Base-by-base conservation (phyloP, 2,113 vertebrate species). In the Vireo altiloquus region DNA sequence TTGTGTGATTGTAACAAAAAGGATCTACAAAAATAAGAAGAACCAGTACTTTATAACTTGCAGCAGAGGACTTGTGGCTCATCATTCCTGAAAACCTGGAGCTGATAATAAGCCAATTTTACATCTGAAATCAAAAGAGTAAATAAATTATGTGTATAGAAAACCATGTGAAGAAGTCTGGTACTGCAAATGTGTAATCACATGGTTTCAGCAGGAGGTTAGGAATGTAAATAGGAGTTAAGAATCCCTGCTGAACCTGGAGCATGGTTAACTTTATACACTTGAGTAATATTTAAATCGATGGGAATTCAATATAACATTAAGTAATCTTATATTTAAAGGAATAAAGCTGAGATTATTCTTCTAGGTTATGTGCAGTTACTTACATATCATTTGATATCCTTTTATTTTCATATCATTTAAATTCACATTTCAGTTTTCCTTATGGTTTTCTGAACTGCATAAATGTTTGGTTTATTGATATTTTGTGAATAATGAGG, bases 401-500 rank as follows among this genome's bases (percentile, higher is more conserved):
- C 22, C 18, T 80, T 92, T 87, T 75, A 87, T 93, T 92, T 92
- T 95, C 10, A 27, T 77, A 52, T 35, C 0, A 71, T 91, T 92
- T 78, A 70, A 94, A 85, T 78, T 91, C 84, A 82, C 15, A 44
- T 64, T 71, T 91, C 49, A 44, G 18, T 64, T 85, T 79, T 79
- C 30, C 49, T 81, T 60, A 56, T 92, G 44, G 44, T 89, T 92
- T 96, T 30, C 59, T 82, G 84, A 87, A 87, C 27, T 79, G 65
- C 68, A 64, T 50, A 89, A 80, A 81, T 53, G 47, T 83, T 95
- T 86, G 11, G 35, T 54, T 84, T 91, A 84, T 81, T 23, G 27
- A 84, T 82, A 75, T 79, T 75, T 87, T 87, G 47, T 91, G 84
- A 92, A 89, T 78, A 89, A 87, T 87, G 61, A 82, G 42, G 77